These are phyloP conservation scores for Phyllostomus discolor DNA, from an alignment of 2,113 vertebrate genomes.

Conservation along the genomic window DNA sequence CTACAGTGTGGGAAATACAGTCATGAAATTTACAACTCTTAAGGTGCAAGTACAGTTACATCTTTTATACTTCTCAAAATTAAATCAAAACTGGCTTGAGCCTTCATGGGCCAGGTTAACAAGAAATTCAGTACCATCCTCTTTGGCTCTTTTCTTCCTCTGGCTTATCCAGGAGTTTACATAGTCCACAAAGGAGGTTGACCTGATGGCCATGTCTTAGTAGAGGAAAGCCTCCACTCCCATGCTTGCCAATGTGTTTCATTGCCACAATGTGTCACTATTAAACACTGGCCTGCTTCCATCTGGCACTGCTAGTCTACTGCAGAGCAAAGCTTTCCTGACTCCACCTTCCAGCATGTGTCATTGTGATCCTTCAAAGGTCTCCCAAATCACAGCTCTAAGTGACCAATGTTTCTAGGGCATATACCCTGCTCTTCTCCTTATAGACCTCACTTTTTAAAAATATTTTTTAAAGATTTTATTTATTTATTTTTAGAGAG, in stretches of 20 bases:
- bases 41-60: background rate
- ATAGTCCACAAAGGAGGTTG: background rate
- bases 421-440: background rate
- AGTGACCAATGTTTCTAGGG: background rate
- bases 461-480: no score
- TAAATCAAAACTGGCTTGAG: constrained; percentile 14
- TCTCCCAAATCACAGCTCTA: background rate
- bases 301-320: background rate
- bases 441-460: background rate
- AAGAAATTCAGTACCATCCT: background rate
- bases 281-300: background rate
- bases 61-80: background rate
- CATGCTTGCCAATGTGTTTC: background rate
- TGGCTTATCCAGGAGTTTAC: background rate
- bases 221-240: background rate
- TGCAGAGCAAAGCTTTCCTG: background rate
- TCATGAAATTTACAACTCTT: background rate
- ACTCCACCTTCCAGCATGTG: background rate
- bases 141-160: background rate
- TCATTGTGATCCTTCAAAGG: background rate
- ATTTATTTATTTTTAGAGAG: no score
- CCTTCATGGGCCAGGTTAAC: background rate
- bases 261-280: background rate
- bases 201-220: background rate
- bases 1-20: background rate